Evolutionary conservation across 1,140 invertebrate species (phyloP).

Genomic region (Coelopa frigida): DNA sequence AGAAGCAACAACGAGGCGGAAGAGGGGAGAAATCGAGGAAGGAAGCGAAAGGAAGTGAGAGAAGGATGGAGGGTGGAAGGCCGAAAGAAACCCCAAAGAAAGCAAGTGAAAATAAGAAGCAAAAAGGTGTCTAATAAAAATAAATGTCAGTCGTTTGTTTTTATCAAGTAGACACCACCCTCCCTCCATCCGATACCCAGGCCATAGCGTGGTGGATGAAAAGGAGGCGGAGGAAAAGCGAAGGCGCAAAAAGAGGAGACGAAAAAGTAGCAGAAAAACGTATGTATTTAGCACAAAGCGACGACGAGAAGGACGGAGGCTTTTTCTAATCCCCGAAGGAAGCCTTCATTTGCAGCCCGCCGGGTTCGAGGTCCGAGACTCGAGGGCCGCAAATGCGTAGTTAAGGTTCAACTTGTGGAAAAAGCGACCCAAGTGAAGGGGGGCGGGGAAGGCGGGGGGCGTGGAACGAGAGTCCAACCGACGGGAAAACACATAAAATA

Average conservation of each 20-base stretch:
- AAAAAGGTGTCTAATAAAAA: constrained; percentile 44
- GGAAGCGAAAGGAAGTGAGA: constrained; percentile 1
- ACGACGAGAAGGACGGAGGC: constrained; percentile 8
- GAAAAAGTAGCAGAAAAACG: too few relatives aligned
- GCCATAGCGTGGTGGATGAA: too few relatives aligned
- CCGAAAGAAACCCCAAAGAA: neutral
- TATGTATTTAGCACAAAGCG: constrained; percentile 9
- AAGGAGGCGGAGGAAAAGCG: too few relatives aligned
- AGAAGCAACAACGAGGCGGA: constrained; percentile 36
- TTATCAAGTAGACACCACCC: constrained; percentile 27
- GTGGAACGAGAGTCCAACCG: too few relatives aligned
- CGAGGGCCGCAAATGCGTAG: too few relatives aligned
- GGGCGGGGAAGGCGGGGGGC: too few relatives aligned
- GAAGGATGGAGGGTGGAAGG: neutral
- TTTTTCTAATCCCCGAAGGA: constrained; percentile 11
- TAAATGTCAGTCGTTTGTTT: constrained; percentile 45
- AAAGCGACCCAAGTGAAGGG: neutral
- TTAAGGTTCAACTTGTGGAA: neutral
- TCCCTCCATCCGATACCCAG: too few relatives aligned
- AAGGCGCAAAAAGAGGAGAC: too few relatives aligned
- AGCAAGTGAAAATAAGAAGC: constrained; percentile 12
- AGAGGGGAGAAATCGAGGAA: constrained; percentile 12
- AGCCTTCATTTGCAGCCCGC: constrained; percentile 7
- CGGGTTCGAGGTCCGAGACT: too few relatives aligned
- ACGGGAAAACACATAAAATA: too few relatives aligned